Percentiles rank a stretch among this genome's conserved stretches.
Evolutionary conservation across 2,888 invertebrate genomes (phyloP).

Genomic region (Lamellibrachia satsuma): DNA sequence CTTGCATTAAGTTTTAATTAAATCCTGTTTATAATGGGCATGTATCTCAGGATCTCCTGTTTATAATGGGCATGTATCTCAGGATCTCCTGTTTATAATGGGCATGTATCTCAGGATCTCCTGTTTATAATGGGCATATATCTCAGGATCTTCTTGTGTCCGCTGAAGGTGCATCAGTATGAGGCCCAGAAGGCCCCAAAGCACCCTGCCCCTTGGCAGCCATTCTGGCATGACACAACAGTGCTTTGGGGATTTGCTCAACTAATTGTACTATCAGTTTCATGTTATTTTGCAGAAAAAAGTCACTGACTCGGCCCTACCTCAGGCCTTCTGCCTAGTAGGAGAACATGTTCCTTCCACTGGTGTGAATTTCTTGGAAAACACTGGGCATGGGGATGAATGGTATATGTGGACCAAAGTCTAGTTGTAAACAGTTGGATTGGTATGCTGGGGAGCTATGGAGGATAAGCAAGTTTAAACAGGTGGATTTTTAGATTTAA

Average conservation of each 20-base stretch:
- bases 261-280: slow-evolving; percentile 4
- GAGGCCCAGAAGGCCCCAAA: neutral
- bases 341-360: neutral
- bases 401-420: neutral
- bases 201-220: neutral
- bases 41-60: neutral
- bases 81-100: neutral
- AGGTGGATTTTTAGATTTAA: no score
- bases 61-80: neutral
- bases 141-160: neutral
- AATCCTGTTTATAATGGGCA: neutral
- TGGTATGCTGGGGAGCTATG: no score
- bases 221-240: neutral
- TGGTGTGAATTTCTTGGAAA: neutral
- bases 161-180: neutral
- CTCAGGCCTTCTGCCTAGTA: neutral
- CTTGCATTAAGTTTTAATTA: neutral
- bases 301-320: neutral
- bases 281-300: neutral
- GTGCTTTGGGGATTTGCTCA: neutral
- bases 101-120: neutral
- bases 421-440: no score
- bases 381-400: neutral
- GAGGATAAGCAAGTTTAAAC: no score
- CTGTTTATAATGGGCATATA: neutral